A percentile compares a stretch with the other conserved stretches of the same genome.
Evolutionary conservation across 2,797 vertebrate genomes (phyloP).

Genomic region (Gila robusta): DNA sequence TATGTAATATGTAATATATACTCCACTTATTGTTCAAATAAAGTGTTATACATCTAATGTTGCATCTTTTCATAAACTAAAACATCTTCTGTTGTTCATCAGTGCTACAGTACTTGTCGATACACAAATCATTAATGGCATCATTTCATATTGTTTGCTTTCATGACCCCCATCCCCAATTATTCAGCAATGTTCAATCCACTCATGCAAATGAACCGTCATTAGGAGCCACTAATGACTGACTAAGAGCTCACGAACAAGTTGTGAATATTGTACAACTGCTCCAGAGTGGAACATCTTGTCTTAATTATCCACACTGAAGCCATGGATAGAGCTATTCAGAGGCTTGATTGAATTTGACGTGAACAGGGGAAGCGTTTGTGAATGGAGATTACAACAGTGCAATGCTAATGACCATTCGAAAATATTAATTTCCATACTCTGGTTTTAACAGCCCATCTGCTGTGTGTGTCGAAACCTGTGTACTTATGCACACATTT

Average conservation of each 20-base stretch:
- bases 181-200: background rate
- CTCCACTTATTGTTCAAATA: background rate
- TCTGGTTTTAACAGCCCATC: slow-evolving; percentile 12
- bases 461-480: background rate
- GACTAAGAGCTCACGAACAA: slow-evolving; percentile 55
- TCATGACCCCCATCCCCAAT: background rate
- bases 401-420: slow-evolving; percentile 45
- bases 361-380: slow-evolving; percentile 72
- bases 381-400: slow-evolving; percentile 68
- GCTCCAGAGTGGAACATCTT: slow-evolving; percentile 76
- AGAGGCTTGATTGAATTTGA: slow-evolving; percentile 81
- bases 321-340: slow-evolving; percentile 71
- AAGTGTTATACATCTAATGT: background rate
- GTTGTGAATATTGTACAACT: slow-evolving; percentile 78
- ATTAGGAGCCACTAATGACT: slow-evolving; percentile 18
- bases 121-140: background rate
- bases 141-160: background rate
- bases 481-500: slow-evolving; percentile 16
- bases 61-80: background rate
- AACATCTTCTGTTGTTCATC: background rate
- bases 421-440: slow-evolving; percentile 37
- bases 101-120: background rate
- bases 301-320: slow-evolving; percentile 82
- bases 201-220: background rate
- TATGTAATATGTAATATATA: no score